These are phyloP conservation scores for Gymnothorax javanicus DNA, from an alignment of 2,797 vertebrate genomes.

Conservation along the genomic window DNA sequence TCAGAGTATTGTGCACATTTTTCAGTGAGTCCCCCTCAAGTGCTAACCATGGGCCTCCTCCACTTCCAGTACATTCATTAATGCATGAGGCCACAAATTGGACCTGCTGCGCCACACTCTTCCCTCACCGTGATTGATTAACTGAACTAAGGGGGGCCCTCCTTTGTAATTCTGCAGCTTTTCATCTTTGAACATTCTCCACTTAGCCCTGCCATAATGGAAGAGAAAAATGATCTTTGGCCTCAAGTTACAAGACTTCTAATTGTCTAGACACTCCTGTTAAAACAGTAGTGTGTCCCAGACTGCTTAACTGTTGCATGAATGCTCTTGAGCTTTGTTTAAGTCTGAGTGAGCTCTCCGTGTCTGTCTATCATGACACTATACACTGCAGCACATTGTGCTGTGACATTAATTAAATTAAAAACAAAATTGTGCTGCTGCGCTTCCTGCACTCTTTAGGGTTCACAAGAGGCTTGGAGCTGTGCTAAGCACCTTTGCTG, in stretches of 20 bases:
- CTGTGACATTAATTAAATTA: slow-evolving; percentile 17
- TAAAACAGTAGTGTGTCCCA: not conserved
- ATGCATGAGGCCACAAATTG: slow-evolving; percentile 57
- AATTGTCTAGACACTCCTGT: not conserved
- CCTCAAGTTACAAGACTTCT: slow-evolving; percentile 27
- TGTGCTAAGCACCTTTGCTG: slow-evolving; percentile 56
- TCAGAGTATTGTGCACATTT: not conserved
- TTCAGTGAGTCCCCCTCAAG: slow-evolving; percentile 40
- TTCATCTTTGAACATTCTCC: slow-evolving; percentile 40
- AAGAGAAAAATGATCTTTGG: slow-evolving; percentile 40
- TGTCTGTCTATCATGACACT: not conserved
- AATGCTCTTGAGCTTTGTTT: not conserved
- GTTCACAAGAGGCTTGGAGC: slow-evolving; percentile 56
- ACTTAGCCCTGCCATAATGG: slow-evolving; percentile 52
- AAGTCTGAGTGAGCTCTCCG: not conserved
- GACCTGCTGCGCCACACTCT: slow-evolving; percentile 48
- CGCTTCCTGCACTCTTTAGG: slow-evolving; percentile 31
- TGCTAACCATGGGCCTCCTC: slow-evolving; percentile 32
- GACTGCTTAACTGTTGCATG: not conserved
- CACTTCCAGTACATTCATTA: slow-evolving; percentile 60
- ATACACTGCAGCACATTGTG: slow-evolving; percentile 26
- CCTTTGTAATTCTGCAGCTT: slow-evolving; percentile 52
- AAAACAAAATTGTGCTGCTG: slow-evolving; percentile 27
- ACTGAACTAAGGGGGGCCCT: slow-evolving; percentile 47
- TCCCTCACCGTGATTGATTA: slow-evolving; percentile 56